Percentiles rank a stretch among this genome's conserved stretches.
Evolutionary conservation across 2,888 invertebrate genomes (phyloP).

Genomic region (Pristionchus japonicus): DNA sequence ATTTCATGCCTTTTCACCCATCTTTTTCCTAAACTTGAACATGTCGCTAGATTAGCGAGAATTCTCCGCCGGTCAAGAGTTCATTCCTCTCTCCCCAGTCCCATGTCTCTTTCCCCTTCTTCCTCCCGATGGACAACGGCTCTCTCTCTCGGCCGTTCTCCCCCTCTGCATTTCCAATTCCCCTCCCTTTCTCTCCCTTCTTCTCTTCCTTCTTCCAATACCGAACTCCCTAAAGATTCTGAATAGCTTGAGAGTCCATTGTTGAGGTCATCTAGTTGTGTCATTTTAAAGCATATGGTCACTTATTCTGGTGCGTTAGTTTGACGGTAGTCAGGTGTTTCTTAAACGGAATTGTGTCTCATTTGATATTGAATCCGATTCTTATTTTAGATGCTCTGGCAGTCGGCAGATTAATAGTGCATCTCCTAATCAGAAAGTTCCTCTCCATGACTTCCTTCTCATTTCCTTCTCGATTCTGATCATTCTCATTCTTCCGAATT

Average conservation of each 20-base stretch:
- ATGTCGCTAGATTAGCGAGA: too few species aligned
- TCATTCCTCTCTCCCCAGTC: neutral
- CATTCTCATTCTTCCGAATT: neutral
- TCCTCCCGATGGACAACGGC: neutral
- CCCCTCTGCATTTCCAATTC: slow-evolving; percentile 31
- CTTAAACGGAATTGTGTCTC: too few species aligned
- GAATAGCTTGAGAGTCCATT: too few species aligned
- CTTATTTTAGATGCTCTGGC: too few species aligned
- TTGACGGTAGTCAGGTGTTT: too few species aligned
- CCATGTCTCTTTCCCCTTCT: neutral
- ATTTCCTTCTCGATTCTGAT: neutral
- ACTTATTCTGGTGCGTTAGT: too few species aligned
- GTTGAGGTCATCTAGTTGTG: neutral
- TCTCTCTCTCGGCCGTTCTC: neutral
- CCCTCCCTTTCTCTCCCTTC: neutral
- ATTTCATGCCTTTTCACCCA: too few species aligned
- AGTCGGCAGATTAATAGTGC: neutral
- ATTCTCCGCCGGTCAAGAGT: slow-evolving; percentile 1
- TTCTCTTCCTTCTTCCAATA: neutral
- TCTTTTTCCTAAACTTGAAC: too few species aligned
- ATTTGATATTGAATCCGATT: too few species aligned
- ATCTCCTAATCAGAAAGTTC: neutral
- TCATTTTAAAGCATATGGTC: neutral
- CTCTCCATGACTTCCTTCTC: neutral
- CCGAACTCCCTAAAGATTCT: neutral